Evolutionary conservation across 2,888 invertebrate genomes (phyloP).

Genomic region (Acanthosoma haemorrhoidale): DNA sequence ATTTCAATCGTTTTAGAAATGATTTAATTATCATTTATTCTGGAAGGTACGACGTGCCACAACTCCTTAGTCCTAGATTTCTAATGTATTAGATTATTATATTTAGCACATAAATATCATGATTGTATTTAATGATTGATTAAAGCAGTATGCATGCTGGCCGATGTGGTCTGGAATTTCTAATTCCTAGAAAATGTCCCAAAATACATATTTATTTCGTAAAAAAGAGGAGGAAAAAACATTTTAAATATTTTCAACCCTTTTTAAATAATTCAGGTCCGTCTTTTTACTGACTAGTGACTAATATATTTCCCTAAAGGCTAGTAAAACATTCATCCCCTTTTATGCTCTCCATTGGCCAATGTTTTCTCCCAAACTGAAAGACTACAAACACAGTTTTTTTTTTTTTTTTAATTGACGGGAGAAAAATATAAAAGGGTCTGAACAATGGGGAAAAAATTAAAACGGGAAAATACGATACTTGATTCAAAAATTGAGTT

Average conservation of each 20-base stretch:
- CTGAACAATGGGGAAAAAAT: neutral
- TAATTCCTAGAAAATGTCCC: neutral
- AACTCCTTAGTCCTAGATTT: too few species aligned
- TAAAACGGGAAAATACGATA: neutral
- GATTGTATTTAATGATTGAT: too few species aligned
- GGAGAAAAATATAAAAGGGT: neutral
- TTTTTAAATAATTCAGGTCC: conserved; percentile 15
- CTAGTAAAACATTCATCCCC: conserved; percentile 16
- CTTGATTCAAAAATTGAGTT: neutral
- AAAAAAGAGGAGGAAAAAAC: neutral
- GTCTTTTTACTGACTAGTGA: conserved; percentile 1
- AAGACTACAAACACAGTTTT: neutral
- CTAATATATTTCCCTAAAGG: conserved; percentile 12
- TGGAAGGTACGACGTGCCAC: too few species aligned
- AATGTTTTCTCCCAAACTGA: too few species aligned
- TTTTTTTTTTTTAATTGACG: conserved; percentile 5
- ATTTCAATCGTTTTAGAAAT: too few species aligned
- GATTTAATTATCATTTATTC: too few species aligned
- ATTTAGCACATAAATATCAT: too few species aligned
- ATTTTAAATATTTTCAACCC: conserved; percentile 21
- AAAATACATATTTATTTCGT: neutral
- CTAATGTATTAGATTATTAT: too few species aligned
- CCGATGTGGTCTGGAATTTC: too few species aligned
- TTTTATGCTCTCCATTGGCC: neutral
- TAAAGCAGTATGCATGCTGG: too few species aligned